Percentiles rank a stretch among this genome's conserved stretches.
phyloP scores from a whole-genome alignment of 2,888 invertebrate species.

The Torymus texanus region DNA sequence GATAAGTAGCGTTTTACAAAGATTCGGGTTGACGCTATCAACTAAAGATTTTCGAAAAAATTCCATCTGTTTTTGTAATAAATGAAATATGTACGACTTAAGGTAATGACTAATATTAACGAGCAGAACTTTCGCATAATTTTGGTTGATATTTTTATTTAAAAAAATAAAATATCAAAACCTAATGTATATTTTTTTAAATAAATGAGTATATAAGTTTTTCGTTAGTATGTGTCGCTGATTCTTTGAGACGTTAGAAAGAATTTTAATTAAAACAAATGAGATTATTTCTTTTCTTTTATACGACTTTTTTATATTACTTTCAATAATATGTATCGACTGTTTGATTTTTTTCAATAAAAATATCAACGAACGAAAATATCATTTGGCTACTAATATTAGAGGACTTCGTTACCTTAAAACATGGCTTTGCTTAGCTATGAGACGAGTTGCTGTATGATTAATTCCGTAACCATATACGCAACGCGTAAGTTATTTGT shows the following conservation, averaged over 20 bases:
- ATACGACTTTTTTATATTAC: slow-evolving; percentile 27
- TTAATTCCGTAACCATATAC: slow-evolving; percentile 37
- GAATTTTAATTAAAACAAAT: slow-evolving; percentile 29
- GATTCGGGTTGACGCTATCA: slow-evolving; percentile 42
- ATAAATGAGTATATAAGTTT: slow-evolving; percentile 1
- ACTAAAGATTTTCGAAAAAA: slow-evolving; percentile 47
- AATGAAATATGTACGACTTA: slow-evolving; percentile 42
- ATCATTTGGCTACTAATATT: slow-evolving; percentile 48
- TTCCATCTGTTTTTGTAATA: slow-evolving; percentile 53
- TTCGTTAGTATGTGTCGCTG: slow-evolving; percentile 2
- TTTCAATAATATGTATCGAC: slow-evolving; percentile 20
- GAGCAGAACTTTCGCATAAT: slow-evolving; percentile 42
- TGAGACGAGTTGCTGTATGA: slow-evolving; percentile 52
- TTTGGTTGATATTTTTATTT: slow-evolving; percentile 53
- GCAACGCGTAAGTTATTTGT: slow-evolving; percentile 52
- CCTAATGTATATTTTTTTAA: slow-evolving; percentile 9
- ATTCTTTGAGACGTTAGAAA: slow-evolving; percentile 9
- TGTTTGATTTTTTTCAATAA: slow-evolving; percentile 47
- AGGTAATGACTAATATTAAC: slow-evolving; percentile 52
- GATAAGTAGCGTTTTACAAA: slow-evolving; percentile 46
- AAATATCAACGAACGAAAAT: slow-evolving; percentile 47
- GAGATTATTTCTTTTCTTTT: slow-evolving; percentile 32
- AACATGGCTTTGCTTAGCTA: slow-evolving; percentile 50
- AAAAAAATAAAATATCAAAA: slow-evolving; percentile 29
- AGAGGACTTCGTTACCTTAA: slow-evolving; percentile 54